Evolutionary conservation across 2,888 invertebrate species (phyloP).

Genomic region (Phaedon cochleariae): DNA sequence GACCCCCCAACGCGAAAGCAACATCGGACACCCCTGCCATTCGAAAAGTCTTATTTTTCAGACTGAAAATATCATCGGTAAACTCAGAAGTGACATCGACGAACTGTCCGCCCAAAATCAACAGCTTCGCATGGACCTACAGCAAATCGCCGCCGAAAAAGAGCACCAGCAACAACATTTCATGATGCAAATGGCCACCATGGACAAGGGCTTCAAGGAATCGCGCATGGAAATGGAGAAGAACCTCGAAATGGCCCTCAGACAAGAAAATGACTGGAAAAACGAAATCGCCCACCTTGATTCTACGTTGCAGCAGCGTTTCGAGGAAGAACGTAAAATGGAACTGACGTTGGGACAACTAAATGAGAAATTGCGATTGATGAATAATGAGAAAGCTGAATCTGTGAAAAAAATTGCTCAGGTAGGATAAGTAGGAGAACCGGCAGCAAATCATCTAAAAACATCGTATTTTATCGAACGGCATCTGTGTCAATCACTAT

Average conservation of each 20-base stretch:
- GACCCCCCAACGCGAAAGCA: too few species aligned
- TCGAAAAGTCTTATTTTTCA: conserved; percentile 41
- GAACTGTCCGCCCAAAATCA: conserved; percentile 55
- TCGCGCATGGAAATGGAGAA: conserved; percentile 36
- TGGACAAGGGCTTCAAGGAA: conserved; percentile 61
- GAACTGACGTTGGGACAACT: conserved; percentile 62
- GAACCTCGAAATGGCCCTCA: conserved; percentile 37
- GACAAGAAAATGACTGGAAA: conserved; percentile 64
- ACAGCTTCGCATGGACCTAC: conserved; percentile 63
- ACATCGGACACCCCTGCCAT: too few species aligned
- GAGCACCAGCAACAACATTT: conserved; percentile 44
- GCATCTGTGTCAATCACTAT: too few species aligned
- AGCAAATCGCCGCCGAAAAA: conserved; percentile 57
- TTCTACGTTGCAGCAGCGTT: conserved; percentile 57
- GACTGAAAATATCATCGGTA: conserved; percentile 56
- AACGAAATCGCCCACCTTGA: conserved; percentile 60
- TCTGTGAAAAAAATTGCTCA: conserved; percentile 64
- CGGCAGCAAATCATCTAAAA: too few species aligned
- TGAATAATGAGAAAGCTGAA: conserved; percentile 65
- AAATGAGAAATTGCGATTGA: conserved; percentile 64
- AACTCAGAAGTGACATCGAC: conserved; percentile 58
- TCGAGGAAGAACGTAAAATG: conserved; percentile 59
- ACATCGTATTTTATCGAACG: too few species aligned
- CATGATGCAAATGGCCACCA: conserved; percentile 51
- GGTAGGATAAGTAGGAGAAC: conserved; percentile 43